phyloP scores from a whole-genome alignment of 2,113 vertebrate genomes.

The Bubo blakistoni region DNA sequence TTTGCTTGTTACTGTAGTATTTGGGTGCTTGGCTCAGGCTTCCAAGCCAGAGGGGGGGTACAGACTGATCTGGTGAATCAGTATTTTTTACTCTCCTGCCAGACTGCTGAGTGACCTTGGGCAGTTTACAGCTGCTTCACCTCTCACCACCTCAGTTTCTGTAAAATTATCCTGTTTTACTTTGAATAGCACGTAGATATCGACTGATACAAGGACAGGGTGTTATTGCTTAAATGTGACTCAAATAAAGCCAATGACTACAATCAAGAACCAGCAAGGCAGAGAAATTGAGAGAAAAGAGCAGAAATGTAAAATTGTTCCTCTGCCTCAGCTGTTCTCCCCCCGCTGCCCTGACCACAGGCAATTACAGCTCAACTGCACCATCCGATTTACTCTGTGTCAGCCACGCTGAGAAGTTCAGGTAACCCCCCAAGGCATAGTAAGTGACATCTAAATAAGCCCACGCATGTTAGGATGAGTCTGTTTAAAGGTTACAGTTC shows the following conservation, averaged over 20 bases:
- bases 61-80: background rate
- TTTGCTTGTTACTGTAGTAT: background rate
- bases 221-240: background rate
- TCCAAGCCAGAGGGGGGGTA: background rate
- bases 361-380: background rate
- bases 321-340: background rate
- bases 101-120: constrained; percentile 1
- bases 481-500: background rate
- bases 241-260: background rate
- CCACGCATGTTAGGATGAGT: background rate
- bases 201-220: background rate
- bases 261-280: background rate
- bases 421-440: background rate
- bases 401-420: background rate
- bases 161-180: background rate
- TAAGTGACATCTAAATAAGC: background rate
- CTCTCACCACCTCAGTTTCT: background rate
- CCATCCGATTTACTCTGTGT: background rate
- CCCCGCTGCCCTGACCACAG: background rate
- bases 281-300: background rate
- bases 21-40: background rate
- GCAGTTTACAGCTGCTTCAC: background rate
- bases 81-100: background rate
- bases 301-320: background rate
- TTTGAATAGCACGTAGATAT: background rate